Base-by-base conservation (phyloP, 2,888 invertebrate genomes). In the Epistrophella euchroma region DNA sequence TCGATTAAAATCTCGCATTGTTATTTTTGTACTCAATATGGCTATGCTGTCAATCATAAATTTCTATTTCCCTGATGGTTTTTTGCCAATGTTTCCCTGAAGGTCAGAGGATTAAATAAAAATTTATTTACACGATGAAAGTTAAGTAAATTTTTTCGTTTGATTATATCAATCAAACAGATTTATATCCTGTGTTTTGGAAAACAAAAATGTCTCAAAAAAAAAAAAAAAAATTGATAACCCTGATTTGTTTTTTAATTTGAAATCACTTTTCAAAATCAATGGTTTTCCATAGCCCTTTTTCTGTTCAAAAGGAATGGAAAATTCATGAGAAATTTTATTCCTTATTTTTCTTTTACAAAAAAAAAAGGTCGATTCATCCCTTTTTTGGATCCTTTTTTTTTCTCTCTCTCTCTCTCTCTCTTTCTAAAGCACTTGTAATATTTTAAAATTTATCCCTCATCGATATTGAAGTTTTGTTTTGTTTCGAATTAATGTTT, bases 381-480 rank as follows among this genome's bases (percentile, higher is more conserved):
- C 62, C 62, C n/a, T n/a, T 45, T 62, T 62, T 62, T 62, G 25
- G 25, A 43, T 62, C 60, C 37, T 13, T 58, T 62, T 60, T 60
- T 25, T 43, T 3, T 55, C 13, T 55, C 4, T 2, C 15, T 15
- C 4, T 2, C 10, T 11, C 22, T 3, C 6, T 7, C 25, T 28
- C 25, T n/a, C 25, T 17, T 2, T 64, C n/a, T n/a, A n/a, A 47
- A 35, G 47, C 15, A 35, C 15, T 47, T 35, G 32, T 35, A 66
- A 47, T 66, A 32, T 32, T 32, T 47, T 35, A 35, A 45, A 66
- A 45, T 35, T 2, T 45, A 32, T 47, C 35, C 66, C 19, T 47
- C 32, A 47, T 66, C 66, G 66, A 66, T 66, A 47, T 47, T 47
- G 47, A 66, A 25, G 28, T 50, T 68, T 32, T 68, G 50, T 50